phyloP scores from a whole-genome alignment of 2,888 invertebrate genomes.

The Drosophila subquinaria region DNA sequence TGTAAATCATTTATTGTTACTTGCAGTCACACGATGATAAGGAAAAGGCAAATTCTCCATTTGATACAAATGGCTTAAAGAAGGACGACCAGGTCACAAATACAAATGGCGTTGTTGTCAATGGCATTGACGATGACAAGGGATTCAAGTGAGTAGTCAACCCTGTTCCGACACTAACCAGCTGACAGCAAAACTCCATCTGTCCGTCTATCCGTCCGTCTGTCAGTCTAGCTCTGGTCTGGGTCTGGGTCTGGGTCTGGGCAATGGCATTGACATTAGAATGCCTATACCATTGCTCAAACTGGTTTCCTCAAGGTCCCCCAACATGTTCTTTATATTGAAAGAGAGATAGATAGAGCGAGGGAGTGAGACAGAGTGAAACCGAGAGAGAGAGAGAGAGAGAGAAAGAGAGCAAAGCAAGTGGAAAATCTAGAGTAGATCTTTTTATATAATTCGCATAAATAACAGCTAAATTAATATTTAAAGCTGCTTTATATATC shows the following conservation, averaged over 20 bases:
- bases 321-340: slow-evolving; percentile 53
- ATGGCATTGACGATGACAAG: slow-evolving; percentile 94
- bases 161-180: slow-evolving; percentile 14
- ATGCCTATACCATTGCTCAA: slow-evolving; percentile 65
- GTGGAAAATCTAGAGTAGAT: slow-evolving; percentile 7
- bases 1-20: neutral
- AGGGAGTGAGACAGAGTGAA: neutral
- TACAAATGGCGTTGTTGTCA: slow-evolving; percentile 88
- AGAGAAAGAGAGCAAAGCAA: slow-evolving; percentile 2
- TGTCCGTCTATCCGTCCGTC: slow-evolving; percentile 2
- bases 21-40: slow-evolving; percentile 86
- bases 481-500: too few relatives aligned
- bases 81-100: slow-evolving; percentile 87
- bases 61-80: slow-evolving; percentile 86
- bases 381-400: neutral
- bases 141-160: slow-evolving; percentile 92
- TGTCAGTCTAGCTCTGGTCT: slow-evolving; percentile 35
- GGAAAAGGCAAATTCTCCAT: slow-evolving; percentile 87
- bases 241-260: slow-evolving; percentile 54
- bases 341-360: neutral
- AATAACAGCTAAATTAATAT: slow-evolving; percentile 4
- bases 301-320: slow-evolving; percentile 85
- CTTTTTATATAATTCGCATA: too few relatives aligned
- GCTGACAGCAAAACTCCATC: slow-evolving; percentile 33
- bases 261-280: slow-evolving; percentile 86